These are phyloP conservation scores for Oryctes rhinoceros DNA, from an alignment of 1,140 invertebrate species.

Conservation along the genomic window DNA sequence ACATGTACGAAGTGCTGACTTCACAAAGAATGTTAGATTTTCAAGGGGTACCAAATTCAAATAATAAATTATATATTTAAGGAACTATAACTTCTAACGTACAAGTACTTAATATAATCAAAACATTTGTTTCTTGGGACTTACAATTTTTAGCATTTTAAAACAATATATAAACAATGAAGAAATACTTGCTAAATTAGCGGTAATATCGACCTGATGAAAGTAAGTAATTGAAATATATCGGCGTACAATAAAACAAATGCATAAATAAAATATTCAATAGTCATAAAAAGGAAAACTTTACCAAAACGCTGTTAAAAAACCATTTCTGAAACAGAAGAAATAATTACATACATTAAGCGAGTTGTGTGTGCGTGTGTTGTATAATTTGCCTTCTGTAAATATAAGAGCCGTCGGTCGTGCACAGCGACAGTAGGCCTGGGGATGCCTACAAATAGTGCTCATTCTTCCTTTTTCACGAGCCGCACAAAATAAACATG, in stretches of 20 bases:
- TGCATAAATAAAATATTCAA: conserved; percentile 16
- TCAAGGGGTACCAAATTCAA: too few relatives aligned
- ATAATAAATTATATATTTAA: too few relatives aligned
- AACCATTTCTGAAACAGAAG: conserved; percentile 39
- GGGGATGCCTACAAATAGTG: conserved; percentile 7
- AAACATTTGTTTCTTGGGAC: too few relatives aligned
- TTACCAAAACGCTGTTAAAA: conserved; percentile 38
- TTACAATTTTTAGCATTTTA: too few relatives aligned
- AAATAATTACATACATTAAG: conserved; percentile 40
- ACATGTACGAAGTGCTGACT: too few relatives aligned
- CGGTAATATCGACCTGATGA: background rate
- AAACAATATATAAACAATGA: too few relatives aligned
- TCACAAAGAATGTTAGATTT: too few relatives aligned
- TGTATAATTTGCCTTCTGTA: conserved; percentile 13
- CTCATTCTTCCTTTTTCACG: background rate
- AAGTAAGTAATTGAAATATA: background rate
- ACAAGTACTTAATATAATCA: too few relatives aligned
- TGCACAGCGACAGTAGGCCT: background rate
- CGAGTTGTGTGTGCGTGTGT: background rate
- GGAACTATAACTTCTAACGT: too few relatives aligned
- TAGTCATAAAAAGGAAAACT: background rate
- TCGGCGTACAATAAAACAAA: background rate
- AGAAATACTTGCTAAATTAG: background rate
- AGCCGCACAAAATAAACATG: conserved; percentile 16
- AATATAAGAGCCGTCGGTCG: background rate